A percentile compares a stretch with the other conserved stretches of the same genome.
phyloP scores from a whole-genome alignment of 2,113 vertebrate genomes.

The Amphiprion percula region DNA sequence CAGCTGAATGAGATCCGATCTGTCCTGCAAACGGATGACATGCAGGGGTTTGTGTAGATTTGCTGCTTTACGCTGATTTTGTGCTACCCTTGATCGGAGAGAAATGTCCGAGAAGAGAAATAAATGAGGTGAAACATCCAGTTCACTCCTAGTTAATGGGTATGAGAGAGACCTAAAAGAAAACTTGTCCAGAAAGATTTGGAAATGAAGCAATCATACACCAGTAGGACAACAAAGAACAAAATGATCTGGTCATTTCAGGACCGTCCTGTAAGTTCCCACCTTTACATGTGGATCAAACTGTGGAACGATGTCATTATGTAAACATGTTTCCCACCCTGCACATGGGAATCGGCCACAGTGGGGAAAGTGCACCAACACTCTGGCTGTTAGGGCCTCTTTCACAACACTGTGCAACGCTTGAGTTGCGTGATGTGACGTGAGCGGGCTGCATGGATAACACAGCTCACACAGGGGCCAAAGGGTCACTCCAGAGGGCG shows the following conservation, averaged over 20 bases:
- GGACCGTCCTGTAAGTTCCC: neutral
- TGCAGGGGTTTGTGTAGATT: neutral
- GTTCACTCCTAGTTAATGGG: slow-evolving; percentile 7
- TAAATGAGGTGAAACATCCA: slow-evolving; percentile 28
- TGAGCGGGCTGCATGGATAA: slow-evolving; percentile 19
- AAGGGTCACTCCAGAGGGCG: neutral
- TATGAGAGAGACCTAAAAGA: no score
- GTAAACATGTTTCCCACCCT: slow-evolving; percentile 28
- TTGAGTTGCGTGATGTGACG: slow-evolving; percentile 9
- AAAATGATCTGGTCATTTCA: neutral
- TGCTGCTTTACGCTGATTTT: slow-evolving; percentile 1
- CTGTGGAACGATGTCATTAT: slow-evolving; percentile 1
- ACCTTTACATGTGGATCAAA: neutral
- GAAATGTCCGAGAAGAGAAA: slow-evolving; percentile 9
- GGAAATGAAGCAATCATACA: neutral
- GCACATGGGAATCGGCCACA: slow-evolving; percentile 12
- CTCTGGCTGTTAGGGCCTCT: slow-evolving; percentile 28
- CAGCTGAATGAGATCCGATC: slow-evolving; percentile 21
- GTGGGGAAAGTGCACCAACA: neutral
- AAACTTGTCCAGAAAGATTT: neutral
- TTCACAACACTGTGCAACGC: slow-evolving; percentile 67
- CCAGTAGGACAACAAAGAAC: neutral
- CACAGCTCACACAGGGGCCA: slow-evolving; percentile 1
- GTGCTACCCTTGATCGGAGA: slow-evolving; percentile 10
- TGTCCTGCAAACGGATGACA: neutral